Base-by-base conservation (phyloP, 2,113 vertebrate species). In the Irena cyanogastra region DNA sequence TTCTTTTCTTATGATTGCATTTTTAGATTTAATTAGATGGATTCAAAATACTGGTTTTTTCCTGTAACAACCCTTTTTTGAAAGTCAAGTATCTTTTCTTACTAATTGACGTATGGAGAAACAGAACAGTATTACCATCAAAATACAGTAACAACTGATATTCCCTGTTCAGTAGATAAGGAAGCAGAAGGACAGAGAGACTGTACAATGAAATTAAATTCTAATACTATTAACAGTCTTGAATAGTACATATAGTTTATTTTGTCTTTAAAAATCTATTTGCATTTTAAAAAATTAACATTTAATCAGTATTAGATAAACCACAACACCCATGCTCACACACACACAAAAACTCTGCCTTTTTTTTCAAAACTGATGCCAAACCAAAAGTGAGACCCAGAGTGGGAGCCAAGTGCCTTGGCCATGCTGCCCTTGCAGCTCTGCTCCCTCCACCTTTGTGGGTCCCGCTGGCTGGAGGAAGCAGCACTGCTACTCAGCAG, bases 21-120 rank as follows among this genome's bases (percentile, higher is more conserved):
- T 94, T 93, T 35, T 91, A 84, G 54, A 66, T 74, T 16, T 35
- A 93, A 91, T 91, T 95, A 89, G 50, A 69, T 65, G 42, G 41
- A 47, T 72, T 95, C 41, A 90, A 77, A 94, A 86, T 82, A 80
- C 0, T 1, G 13, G 1, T 27, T 76, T 72, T 89, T 74, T 57
- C 56, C 70, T 85, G 1, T 64, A 93, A 72, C 16, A 80, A 77
- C 18, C 12, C 11, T 27, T n/a, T 83, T 86, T n/a, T 61, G 31
- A 77, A 95, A 72, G 66, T 79, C 8, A 57, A 27, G 16, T 49
- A 44, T 88, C 35, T 76, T 76, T 56, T 75, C 83, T 80, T 57
- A 65, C 37, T 87, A 84, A 87, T 13, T 78, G 56, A 52, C 28
- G 71, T 74, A 37, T 0, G 0, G 27, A 83, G 44, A 42, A 89